Conservation (phyloP, 64 coral and sea anemone species). For the Stichodactyla mertensii region DNA sequence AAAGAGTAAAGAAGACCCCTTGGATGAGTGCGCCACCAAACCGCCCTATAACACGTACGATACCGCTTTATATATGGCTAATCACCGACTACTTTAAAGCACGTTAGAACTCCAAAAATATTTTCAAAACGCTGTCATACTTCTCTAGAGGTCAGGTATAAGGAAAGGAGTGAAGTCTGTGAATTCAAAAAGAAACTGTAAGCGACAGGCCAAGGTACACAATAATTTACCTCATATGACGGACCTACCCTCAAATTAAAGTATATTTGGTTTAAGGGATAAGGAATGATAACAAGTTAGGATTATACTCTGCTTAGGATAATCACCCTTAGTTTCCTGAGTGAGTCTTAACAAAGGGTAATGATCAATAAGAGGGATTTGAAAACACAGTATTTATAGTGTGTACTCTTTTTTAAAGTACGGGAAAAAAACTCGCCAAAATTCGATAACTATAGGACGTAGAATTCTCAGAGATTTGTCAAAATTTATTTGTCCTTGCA, state of each 20-base stretch:
- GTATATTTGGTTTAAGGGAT: background rate
- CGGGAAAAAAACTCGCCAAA: background rate
- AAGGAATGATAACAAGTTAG: background rate
- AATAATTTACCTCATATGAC: background rate
- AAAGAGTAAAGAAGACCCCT: background rate
- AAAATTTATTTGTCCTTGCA: background rate
- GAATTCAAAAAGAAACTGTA: background rate
- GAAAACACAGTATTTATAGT: background rate
- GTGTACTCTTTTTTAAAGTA: background rate
- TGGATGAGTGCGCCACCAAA: background rate
- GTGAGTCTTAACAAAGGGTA: background rate
- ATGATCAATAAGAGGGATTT: background rate
- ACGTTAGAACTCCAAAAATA: background rate
- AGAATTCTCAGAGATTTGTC: background rate
- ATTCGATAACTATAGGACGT: background rate
- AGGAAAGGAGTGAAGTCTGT: background rate
- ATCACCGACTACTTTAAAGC: background rate
- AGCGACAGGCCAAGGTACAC: background rate
- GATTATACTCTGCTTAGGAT: conserved; percentile 1
- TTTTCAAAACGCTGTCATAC: background rate
- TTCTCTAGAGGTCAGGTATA: background rate
- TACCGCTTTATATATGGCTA: background rate
- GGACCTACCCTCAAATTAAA: background rate
- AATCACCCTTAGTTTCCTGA: conserved; percentile 1
- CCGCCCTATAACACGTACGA: background rate